phyloP scores from a whole-genome alignment of 2,113 vertebrate species.

The Gallinago undulata region DNA sequence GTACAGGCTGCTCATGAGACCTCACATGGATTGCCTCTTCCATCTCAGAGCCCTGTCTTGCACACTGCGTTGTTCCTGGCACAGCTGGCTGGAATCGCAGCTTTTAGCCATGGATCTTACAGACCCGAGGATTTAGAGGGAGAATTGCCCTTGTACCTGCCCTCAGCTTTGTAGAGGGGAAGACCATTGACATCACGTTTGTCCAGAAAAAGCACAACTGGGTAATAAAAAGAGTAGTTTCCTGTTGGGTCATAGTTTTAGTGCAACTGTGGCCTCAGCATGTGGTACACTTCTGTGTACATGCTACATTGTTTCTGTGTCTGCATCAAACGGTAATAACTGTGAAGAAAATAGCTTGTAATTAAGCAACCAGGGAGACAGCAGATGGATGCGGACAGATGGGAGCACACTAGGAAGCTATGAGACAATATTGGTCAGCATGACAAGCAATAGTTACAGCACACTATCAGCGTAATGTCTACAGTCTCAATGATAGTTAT shows the following conservation, averaged over 20 bases:
- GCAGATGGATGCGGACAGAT: conserved; percentile 64
- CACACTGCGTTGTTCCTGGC: not conserved
- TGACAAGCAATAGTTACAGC: not conserved
- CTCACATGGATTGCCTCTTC: not conserved
- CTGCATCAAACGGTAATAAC: conserved; percentile 25
- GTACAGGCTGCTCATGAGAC: not conserved
- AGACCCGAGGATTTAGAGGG: not conserved
- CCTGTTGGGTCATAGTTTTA: not conserved
- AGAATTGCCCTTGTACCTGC: not conserved
- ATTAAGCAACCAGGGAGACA: conserved; percentile 37
- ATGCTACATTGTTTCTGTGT: not conserved
- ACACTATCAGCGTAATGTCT: not conserved
- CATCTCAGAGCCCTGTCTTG: not conserved
- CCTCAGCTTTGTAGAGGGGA: not conserved
- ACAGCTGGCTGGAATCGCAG: not conserved
- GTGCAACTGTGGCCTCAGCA: not conserved
- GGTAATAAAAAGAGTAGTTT: not conserved
- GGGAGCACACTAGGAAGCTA: conserved; percentile 25
- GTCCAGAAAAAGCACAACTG: not conserved
- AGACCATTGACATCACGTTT: not conserved
- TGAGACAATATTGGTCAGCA: conserved; percentile 24
- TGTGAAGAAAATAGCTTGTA: conserved; percentile 54
- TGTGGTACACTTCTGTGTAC: not conserved
- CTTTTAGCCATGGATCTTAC: not conserved
- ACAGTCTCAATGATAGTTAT: not conserved